Percentiles rank a stretch among this genome's conserved stretches.
Evolutionary conservation across 1,140 invertebrate species (phyloP).

Genomic region (Mesaphorura yosii): DNA sequence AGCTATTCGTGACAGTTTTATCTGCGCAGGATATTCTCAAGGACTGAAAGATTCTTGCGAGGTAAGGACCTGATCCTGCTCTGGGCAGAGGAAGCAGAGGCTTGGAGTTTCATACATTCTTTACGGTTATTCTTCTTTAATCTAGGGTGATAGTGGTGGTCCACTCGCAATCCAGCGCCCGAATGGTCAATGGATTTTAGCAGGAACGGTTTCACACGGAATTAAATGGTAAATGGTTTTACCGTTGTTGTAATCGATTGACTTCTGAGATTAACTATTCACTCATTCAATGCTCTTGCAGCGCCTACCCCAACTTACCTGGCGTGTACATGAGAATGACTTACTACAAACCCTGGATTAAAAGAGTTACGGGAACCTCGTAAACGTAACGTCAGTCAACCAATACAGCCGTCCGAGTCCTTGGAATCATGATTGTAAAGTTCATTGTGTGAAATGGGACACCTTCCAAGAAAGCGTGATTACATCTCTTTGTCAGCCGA

Average conservation of each 20-base stretch:
- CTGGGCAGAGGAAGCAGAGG: not conserved
- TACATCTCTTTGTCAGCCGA: no score
- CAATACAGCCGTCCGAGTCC: no score
- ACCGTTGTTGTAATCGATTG: no score
- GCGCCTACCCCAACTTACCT: slow-evolving; percentile 28
- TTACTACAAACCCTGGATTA: slow-evolving; percentile 80
- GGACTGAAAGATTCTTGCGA: slow-evolving; percentile 89
- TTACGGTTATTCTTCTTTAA: slow-evolving; percentile 9
- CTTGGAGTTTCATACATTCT: not conserved
- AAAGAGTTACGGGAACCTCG: slow-evolving; percentile 61
- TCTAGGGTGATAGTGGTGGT: slow-evolving; percentile 84
- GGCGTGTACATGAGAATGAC: slow-evolving; percentile 72
- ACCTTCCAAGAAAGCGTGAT: no score
- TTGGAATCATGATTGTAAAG: no score
- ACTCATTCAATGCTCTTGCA: no score
- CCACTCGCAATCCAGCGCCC: slow-evolving; percentile 70
- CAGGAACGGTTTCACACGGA: slow-evolving; percentile 88
- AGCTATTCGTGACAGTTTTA: slow-evolving; percentile 71
- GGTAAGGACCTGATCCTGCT: slow-evolving; percentile 45
- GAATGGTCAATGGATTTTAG: slow-evolving; percentile 76
- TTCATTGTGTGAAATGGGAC: no score
- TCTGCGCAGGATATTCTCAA: slow-evolving; percentile 87
- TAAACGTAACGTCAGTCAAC: no score
- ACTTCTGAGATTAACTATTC: slow-evolving; percentile 1
- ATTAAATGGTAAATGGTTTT: no score